Base-by-base conservation (phyloP, 2,797 vertebrate genomes). In the Esox lucius region DNA sequence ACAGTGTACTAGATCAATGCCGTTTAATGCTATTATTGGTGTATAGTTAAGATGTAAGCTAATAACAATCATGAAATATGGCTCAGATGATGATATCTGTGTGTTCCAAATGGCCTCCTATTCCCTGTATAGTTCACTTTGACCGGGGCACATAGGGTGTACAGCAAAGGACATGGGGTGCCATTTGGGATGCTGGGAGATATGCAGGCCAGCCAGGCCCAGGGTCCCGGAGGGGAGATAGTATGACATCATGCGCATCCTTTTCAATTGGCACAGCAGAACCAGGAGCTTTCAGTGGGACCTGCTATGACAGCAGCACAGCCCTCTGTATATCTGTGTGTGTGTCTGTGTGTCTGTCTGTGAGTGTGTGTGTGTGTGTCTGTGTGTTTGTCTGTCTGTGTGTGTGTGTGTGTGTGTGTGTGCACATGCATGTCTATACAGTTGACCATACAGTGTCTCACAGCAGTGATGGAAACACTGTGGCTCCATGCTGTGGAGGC, bases 381-480 rank as follows among this genome's bases (percentile, higher is more conserved):
- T 56, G 49, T 33, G 17, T 31, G 69, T 6, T 70, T 33, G 51
- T 33, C 13, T n/a, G 70, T 31, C 69, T n/a, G 69, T 53, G 24
- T 74, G 75, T 72, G 72, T 76, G 68, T 81, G 65, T 64, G 48
- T n/a, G 71, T 74, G 69, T 67, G 42, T 74, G 51, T 2, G 19
- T 59, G 26, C 69, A 12, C 42, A 15, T 61, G 16, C 49, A 39
- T 75, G 51, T 70, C 42, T 46, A 7, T 74, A 59, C 26, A 69
- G 74, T 68, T 46, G 65, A 46, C 42, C 42, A 46, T 46, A 39
- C 35, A 46, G 33, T 73, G 74, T 73, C 71, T 75, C 80, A 77
- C 78, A 80, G 67, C 71, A 83, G 84, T 69, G 67, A 82, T 71
- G 62, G 66, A 81, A 71, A 80, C 80, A 83, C 84, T 73, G 86